Evolutionary conservation across 64 coral and sea anemone species (phyloP).

Genomic region (Cladopsammia gracilis): DNA sequence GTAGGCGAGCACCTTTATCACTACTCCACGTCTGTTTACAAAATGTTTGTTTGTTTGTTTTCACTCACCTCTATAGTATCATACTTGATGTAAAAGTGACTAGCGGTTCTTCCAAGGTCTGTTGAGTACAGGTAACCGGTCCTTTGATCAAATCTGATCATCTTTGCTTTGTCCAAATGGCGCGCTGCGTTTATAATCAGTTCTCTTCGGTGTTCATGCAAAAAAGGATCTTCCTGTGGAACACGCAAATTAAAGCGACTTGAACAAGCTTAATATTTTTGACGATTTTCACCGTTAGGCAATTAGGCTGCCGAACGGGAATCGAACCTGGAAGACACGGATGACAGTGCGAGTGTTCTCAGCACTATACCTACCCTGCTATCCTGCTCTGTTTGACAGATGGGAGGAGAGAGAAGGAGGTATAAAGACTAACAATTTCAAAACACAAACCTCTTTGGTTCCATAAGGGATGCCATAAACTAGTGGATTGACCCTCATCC

Average conservation of each 20-base stretch:
- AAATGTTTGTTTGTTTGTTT: background rate
- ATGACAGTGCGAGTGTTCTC: too few relatives aligned
- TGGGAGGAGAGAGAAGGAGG: background rate
- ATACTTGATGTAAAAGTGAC: constrained; percentile 97
- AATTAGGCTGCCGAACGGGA: too few relatives aligned
- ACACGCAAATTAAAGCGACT: background rate
- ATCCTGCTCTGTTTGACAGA: background rate
- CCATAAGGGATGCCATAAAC: constrained; percentile 92
- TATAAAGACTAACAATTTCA: too few relatives aligned
- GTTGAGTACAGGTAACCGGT: constrained; percentile 74
- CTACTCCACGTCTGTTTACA: background rate
- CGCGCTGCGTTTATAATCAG: constrained; percentile 75
- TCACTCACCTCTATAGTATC: constrained; percentile 96
- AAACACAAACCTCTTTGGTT: constrained; percentile 87
- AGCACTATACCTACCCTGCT: too few relatives aligned
- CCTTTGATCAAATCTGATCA: constrained; percentile 86
- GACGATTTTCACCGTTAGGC: too few relatives aligned
- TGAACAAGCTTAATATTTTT: too few relatives aligned
- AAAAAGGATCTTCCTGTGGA: constrained; percentile 81
- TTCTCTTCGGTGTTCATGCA: constrained; percentile 81
- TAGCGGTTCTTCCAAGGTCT: constrained; percentile 92
- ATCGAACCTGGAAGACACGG: too few relatives aligned
- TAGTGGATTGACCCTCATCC: constrained; percentile 91
- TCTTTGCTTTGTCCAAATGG: constrained; percentile 91
- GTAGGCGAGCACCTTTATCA: background rate